These are phyloP conservation scores for Heliconius charithonia DNA, from an alignment of 2,888 invertebrate species.

Conservation along the genomic window DNA sequence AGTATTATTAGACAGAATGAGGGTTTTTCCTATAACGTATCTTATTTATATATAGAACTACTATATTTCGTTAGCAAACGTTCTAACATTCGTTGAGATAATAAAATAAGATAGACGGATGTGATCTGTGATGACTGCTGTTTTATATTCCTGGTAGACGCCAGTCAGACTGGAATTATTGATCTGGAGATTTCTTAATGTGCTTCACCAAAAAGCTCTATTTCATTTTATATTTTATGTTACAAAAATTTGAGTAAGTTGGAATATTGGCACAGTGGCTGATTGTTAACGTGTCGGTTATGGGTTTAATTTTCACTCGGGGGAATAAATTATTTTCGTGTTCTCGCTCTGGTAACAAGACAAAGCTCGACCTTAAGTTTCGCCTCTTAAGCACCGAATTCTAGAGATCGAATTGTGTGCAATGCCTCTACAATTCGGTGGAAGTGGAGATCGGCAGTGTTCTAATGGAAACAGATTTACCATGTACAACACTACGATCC, in stretches of 20 bases:
- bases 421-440: too few relatives aligned
- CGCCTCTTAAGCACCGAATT: not conserved
- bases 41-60: constrained; percentile 28
- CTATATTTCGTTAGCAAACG: constrained; percentile 33
- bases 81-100: constrained; percentile 33
- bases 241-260: not conserved
- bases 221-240: not conserved
- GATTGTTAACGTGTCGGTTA: not conserved
- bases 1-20: constrained; percentile 11
- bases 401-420: too few relatives aligned
- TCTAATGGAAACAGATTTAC: too few relatives aligned
- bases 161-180: constrained; percentile 20
- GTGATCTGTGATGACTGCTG: constrained; percentile 27
- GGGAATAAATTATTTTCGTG: not conserved
- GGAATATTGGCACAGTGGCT: not conserved
- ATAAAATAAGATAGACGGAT: constrained; percentile 33
- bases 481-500: too few relatives aligned
- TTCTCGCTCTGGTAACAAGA: not conserved
- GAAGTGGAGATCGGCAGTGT: too few relatives aligned
- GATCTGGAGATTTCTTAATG: constrained; percentile 12
- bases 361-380: not conserved
- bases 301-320: not conserved
- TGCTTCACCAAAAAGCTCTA: not conserved
- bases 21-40: constrained; percentile 21
- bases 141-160: constrained; percentile 34